phyloP scores from a whole-genome alignment of 1,140 invertebrate genomes.

The Leptestheria dahalacensis region DNA sequence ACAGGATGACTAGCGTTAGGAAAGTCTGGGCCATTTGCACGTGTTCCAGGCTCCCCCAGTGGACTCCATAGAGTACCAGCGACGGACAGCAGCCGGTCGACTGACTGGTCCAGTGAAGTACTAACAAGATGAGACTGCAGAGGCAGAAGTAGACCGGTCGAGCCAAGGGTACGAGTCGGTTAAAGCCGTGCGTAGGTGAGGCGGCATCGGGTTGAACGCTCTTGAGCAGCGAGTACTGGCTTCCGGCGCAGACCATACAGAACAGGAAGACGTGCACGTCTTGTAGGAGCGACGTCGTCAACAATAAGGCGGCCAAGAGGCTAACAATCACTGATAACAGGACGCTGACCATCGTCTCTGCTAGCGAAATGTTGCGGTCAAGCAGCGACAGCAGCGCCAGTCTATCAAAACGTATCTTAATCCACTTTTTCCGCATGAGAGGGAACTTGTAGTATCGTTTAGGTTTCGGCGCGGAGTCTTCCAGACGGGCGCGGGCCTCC shows the following conservation, averaged over 20 bases:
- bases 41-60: slow-evolving; percentile 48
- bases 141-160: slow-evolving; percentile 91
- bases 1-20: slow-evolving; percentile 63
- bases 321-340: slow-evolving; percentile 73
- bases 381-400: slow-evolving; percentile 79
- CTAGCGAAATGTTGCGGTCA: slow-evolving; percentile 73
- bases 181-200: slow-evolving; percentile 95
- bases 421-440: slow-evolving; percentile 44
- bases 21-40: slow-evolving; percentile 53
- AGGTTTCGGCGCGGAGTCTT: slow-evolving; percentile 29
- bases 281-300: slow-evolving; percentile 72
- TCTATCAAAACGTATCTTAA: slow-evolving; percentile 69
- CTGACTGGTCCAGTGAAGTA: slow-evolving; percentile 40
- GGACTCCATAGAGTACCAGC: slow-evolving; percentile 51
- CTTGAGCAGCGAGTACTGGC: slow-evolving; percentile 94
- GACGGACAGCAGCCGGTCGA: slow-evolving; percentile 29
- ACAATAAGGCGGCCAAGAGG: slow-evolving; percentile 62
- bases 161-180: slow-evolving; percentile 81
- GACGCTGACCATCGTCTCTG: slow-evolving; percentile 71
- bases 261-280: slow-evolving; percentile 89
- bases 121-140: slow-evolving; percentile 54
- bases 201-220: slow-evolving; percentile 97
- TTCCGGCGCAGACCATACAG: slow-evolving; percentile 90
- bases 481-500: slow-evolving; percentile 3
- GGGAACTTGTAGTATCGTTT: slow-evolving; percentile 77